Base-by-base conservation (phyloP, 53 echinoderm and acorn worm species). In the Stichopus horrens region DNA sequence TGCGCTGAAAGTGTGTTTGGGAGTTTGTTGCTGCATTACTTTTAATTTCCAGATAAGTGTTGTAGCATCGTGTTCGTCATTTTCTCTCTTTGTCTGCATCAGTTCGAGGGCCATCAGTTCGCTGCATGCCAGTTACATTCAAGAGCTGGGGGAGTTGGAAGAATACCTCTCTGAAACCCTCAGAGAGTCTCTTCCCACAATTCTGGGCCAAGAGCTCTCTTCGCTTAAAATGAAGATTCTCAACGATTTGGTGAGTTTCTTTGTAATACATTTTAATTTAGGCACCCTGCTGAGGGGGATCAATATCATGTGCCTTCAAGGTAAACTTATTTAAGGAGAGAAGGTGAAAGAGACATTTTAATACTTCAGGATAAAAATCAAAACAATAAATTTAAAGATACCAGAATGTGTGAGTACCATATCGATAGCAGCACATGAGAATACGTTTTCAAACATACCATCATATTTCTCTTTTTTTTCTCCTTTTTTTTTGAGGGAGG, bases 241-340 rank as follows among this genome's bases (percentile, higher is more conserved):
- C 5, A 83, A 89, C 83, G 89, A 93, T 73, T 63, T 85, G 54
- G 93, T 93, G 68, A 90, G 93, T 88, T 52, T 5, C 5, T 83
- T 18, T 79, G 16, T 75, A 23, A 9, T 75, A 20, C 23, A 37
- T 75, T 10, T 21, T 37, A n/a, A 75, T 37, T 75, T 75, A 68
- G n/a, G 14, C 13, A 68, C 13, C 71, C 71, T 16, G 71, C 1
- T 68, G 13, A 68, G 71, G 71, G 14, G 13, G 13, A 16, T 16
- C 71, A 13, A 16, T 13, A 23, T n/a, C 0, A 75, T 74, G 23
- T 53, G 5, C 13, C 73, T 51, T 67, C 77, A 52, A 6, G 0
- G 37, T 37, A 2, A 37, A 37, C 37, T 37, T 37, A 37, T 37
- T 37, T 37, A 37, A 37, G 37, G 37, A 37, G 37, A 37, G 37